phyloP scores from a whole-genome alignment of 2,797 vertebrate genomes.

The Cryptoblepharus egeriae region DNA sequence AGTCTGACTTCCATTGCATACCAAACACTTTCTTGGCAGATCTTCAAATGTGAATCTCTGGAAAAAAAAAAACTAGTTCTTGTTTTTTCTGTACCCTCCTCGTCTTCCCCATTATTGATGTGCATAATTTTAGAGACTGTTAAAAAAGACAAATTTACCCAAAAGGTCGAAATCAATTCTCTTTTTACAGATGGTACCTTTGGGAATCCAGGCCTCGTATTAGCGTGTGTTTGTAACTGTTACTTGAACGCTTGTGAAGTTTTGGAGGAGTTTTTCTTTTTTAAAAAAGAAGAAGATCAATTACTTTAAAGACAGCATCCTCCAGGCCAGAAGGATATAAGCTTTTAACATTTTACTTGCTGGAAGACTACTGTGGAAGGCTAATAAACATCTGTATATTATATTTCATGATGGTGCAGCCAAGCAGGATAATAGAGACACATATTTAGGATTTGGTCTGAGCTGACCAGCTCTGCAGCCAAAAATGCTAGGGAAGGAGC shows the following conservation, averaged over 20 bases:
- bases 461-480: no score
- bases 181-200: slow-evolving; percentile 72
- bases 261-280: slow-evolving; percentile 12
- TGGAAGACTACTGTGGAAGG: slow-evolving; percentile 61
- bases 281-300: slow-evolving; percentile 80
- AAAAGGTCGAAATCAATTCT: slow-evolving; percentile 81
- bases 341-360: slow-evolving; percentile 68
- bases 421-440: neutral
- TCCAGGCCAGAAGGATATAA: slow-evolving; percentile 62
- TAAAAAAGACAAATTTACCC: slow-evolving; percentile 70
- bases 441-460: no score
- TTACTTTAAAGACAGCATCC: slow-evolving; percentile 73
- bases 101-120: slow-evolving; percentile 62
- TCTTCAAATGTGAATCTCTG: slow-evolving; percentile 47
- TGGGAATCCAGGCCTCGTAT: slow-evolving; percentile 71
- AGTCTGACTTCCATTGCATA: slow-evolving; percentile 37
- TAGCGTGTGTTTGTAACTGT: slow-evolving; percentile 68
- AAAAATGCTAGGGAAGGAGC: no score
- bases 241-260: slow-evolving; percentile 71
- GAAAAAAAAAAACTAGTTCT: slow-evolving; percentile 57
- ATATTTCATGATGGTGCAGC: slow-evolving; percentile 59
- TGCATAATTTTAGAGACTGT: slow-evolving; percentile 65
- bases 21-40: slow-evolving; percentile 60
- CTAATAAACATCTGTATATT: slow-evolving; percentile 70
- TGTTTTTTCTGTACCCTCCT: slow-evolving; percentile 58